A percentile compares a stretch with the other conserved stretches of the same genome.
Evolutionary conservation across 2,888 invertebrate species (phyloP).

Genomic region (Lordiphosa andalusiaca): DNA sequence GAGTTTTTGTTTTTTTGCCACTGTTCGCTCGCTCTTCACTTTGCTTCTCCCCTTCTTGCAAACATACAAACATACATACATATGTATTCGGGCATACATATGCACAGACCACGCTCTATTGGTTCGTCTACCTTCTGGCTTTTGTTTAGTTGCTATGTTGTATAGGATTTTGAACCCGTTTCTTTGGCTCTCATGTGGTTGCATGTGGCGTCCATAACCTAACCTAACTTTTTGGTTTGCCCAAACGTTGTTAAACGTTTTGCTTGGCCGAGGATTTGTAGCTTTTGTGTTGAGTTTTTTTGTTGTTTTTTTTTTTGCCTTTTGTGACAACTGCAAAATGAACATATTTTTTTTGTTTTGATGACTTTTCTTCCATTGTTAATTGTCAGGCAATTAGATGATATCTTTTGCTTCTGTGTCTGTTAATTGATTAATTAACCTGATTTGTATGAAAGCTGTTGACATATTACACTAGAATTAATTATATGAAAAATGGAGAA

Average conservation of each 20-base stretch:
- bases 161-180: slow-evolving; percentile 77
- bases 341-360: slow-evolving; percentile 10
- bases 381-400: slow-evolving; percentile 13
- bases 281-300: slow-evolving; percentile 22
- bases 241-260: slow-evolving; percentile 19
- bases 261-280: slow-evolving; percentile 23
- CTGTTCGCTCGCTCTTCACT: slow-evolving; percentile 32
- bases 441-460: slow-evolving; percentile 13
- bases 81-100: slow-evolving; percentile 4
- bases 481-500: not conserved
- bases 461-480: slow-evolving; percentile 13
- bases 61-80: slow-evolving; percentile 10
- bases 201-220: slow-evolving; percentile 75
- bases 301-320: slow-evolving; percentile 13
- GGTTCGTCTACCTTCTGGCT: slow-evolving; percentile 63
- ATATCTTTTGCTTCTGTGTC: slow-evolving; percentile 21
- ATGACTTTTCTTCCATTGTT: slow-evolving; percentile 16
- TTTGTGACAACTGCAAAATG: slow-evolving; percentile 19
- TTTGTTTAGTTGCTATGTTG: slow-evolving; percentile 68
- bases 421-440: slow-evolving; percentile 48
- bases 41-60: slow-evolving; percentile 13
- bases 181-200: slow-evolving; percentile 41
- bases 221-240: slow-evolving; percentile 65
- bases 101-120: slow-evolving; percentile 60
- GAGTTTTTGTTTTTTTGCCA: slow-evolving; percentile 38